Evolutionary conservation across 2,888 invertebrate genomes (phyloP), one percentile per base, ranked within the genome.

Genomic region (Podabrus alpinus): DNA sequence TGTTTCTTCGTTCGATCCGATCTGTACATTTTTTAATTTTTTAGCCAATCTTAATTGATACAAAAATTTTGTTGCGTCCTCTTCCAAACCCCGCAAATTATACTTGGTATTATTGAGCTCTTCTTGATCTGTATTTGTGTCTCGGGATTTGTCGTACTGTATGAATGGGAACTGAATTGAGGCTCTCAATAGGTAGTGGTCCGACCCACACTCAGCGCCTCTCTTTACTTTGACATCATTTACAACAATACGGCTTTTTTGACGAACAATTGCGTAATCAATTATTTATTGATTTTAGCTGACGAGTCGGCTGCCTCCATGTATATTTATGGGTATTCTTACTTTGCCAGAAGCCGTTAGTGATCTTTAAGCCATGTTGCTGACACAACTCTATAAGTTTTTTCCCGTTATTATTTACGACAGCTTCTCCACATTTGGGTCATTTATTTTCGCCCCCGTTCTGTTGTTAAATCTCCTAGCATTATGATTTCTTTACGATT

Each of bases 301-400:
- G 19, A 19, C 19, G 19, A n/a, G 67, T 67, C 3, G 67, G 67
- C 29, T 25, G 67, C 15, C 9, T 29, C 67, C 67, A 67, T 15
- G 67, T 67, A 29, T 67, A 67, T 67, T 67, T 67, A 25, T 67
- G 29, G 3, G 25, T 67, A n/a, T 24, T n/a, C 16, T 67, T 24
- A 15, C 29, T 25, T 24, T n/a, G 15, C 25, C n/a, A 67, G 15
- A 67, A 67, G 9, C 67, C 29, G 15, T 67, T 67, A 15, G 29
- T n/a, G 10, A 67, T 25, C 29, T 29, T 67, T 9, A 67, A 15
- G 4, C n/a, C 11, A 15, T 25, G 29, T 10, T 25, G 15, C 1
- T 67, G 15, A 9, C 67, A 67, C 13, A 67, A 13, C 10, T 67
- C 67, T 25, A 67, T 67, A 10, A 25, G n/a, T 67, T 15, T 17